Conservation (phyloP, 1,140 invertebrate species). For the Notospermus geniculatus region DNA sequence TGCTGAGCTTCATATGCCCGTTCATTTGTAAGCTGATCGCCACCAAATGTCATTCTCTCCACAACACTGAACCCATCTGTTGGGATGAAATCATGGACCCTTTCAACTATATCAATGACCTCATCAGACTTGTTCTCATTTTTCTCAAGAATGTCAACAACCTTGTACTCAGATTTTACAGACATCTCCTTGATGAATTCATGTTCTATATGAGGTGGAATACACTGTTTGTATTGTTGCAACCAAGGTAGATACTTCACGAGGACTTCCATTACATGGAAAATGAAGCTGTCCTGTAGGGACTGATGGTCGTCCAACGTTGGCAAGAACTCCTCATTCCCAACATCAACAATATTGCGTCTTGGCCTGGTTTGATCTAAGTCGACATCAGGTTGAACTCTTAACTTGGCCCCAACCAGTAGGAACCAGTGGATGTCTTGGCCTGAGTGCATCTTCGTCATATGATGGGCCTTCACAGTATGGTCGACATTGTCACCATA, state of each 20-base stretch:
- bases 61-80: conserved; percentile 6
- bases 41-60: conserved; percentile 21
- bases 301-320: conserved; percentile 5
- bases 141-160: conserved; percentile 21
- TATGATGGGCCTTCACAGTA: no score
- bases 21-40: conserved; percentile 27
- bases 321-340: conserved; percentile 18
- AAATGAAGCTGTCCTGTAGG: conserved; percentile 16
- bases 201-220: conserved; percentile 13
- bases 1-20: conserved; percentile 23
- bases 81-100: conserved; percentile 19
- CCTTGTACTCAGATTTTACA: conserved; percentile 16
- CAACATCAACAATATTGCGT: conserved; percentile 10
- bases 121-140: conserved; percentile 26
- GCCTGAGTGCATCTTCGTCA: no score
- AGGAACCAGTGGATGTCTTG: no score
- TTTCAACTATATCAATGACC: conserved; percentile 23
- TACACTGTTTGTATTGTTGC: conserved; percentile 10
- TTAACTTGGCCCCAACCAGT: no score
- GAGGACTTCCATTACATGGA: conserved; percentile 16
- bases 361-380: conserved; percentile 13
- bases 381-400: no score
- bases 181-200: conserved; percentile 12
- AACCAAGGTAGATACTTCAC: conserved; percentile 17
- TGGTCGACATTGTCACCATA: no score